Conservation (phyloP, 2,888 invertebrate species). For the Eupithecia vulgata region DNA sequence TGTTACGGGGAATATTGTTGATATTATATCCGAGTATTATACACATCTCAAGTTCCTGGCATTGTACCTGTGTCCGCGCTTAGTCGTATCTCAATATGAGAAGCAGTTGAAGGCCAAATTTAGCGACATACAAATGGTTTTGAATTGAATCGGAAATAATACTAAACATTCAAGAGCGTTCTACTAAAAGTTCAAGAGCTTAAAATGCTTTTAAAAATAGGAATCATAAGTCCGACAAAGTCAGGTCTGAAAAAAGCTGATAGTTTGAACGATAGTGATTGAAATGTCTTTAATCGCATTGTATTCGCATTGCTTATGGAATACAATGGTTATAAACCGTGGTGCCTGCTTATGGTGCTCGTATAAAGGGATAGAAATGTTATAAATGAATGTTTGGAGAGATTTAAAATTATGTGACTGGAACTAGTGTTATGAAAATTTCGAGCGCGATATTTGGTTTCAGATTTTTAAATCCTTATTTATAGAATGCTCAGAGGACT, state of each 20-base stretch:
- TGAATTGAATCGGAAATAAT: constrained; percentile 55
- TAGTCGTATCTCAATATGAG: constrained; percentile 72
- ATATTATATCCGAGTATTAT: constrained; percentile 73
- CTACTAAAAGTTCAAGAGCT: background rate
- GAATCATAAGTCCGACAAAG: background rate
- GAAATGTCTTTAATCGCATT: background rate
- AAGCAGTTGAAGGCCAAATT: constrained; percentile 75
- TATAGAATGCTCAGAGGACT: background rate
- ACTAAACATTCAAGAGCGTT: background rate
- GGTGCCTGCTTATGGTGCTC: background rate
- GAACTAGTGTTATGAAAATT: background rate
- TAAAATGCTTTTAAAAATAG: background rate
- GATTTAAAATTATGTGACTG: background rate
- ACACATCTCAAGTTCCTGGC: constrained; percentile 73
- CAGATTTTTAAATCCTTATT: background rate
- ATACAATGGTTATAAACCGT: background rate
- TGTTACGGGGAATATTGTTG: constrained; percentile 69
- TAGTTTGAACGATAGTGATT: background rate
- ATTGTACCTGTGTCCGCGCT: constrained; percentile 74
- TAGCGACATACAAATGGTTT: constrained; percentile 73
- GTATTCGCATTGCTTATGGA: background rate
- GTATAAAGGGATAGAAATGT: background rate
- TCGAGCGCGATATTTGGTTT: background rate
- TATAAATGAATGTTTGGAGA: background rate
- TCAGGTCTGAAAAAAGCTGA: background rate